phyloP scores from a whole-genome alignment of 2,797 vertebrate species.

The Rhinella marina region DNA sequence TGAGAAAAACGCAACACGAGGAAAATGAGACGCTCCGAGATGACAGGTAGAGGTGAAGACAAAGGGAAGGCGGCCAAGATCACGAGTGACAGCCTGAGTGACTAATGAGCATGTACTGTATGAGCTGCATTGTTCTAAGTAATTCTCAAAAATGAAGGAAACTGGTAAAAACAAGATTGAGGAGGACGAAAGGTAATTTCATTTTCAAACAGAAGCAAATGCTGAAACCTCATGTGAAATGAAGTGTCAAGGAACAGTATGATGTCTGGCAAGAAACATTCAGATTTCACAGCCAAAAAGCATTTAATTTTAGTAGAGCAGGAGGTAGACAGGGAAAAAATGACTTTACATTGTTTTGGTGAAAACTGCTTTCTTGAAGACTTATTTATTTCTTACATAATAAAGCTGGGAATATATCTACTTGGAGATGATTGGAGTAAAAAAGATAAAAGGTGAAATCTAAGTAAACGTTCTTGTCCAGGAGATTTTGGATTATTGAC shows the following conservation, averaged over 20 bases:
- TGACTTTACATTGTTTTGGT: conserved; percentile 26
- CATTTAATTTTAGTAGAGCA: conserved; percentile 27
- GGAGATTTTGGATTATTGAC: too few species aligned
- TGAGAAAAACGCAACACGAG: neutral
- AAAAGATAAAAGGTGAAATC: neutral
- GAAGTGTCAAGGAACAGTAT: conserved; percentile 46
- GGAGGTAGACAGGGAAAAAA: conserved; percentile 1
- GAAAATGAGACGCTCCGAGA: conserved; percentile 10
- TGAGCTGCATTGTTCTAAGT: conserved; percentile 15
- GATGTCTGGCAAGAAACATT: conserved; percentile 22
- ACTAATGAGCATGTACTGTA: conserved; percentile 44
- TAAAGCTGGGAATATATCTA: neutral
- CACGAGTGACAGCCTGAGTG: conserved; percentile 22
- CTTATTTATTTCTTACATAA: conserved; percentile 7
- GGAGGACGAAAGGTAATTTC: conserved; percentile 40
- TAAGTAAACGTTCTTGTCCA: neutral
- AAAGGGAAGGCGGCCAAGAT: neutral
- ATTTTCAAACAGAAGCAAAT: conserved; percentile 45
- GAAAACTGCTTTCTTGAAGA: neutral
- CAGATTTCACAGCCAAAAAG: conserved; percentile 36
- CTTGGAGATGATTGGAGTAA: neutral
- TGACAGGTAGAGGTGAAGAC: conserved; percentile 33
- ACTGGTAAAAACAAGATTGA: conserved; percentile 35
- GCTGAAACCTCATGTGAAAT: conserved; percentile 43
- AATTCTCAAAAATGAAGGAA: conserved; percentile 23